Base-by-base conservation (phyloP, 2,113 vertebrate genomes). In the Ameiurus melas region DNA sequence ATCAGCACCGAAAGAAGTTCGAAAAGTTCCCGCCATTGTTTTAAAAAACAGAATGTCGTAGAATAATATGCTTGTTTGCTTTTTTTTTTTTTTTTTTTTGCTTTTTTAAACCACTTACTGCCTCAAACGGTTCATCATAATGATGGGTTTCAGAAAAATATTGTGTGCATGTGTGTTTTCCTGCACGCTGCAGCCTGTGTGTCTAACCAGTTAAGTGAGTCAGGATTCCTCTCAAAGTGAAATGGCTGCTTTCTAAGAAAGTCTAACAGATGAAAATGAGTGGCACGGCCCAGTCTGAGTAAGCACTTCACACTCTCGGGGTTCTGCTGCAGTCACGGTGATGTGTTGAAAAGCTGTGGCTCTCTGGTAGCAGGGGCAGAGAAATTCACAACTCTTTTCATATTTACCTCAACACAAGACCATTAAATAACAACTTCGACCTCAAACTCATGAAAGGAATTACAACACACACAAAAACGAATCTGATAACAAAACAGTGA, bases 181-280 rank as follows among this genome's bases (percentile, higher is more conserved):
- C 7, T 8, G 30, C 80, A 36, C 6, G 30, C 12, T 36, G 57
- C 1, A 82, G 19, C 80, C 33, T 58, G 17, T 71, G 2, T 36
- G 51, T 25, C 43, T 16, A 36, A 53, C 55, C 27, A 33, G 57
- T 39, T 75, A 22, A 39, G 43, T 79, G 85, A 86, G 85, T 86
- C 75, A 75, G 55, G 39, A 79, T 77, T 77, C 73, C 12, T 47
- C 22, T 77, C 22, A 77, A 9, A 73, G 70, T 73, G 33, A 73
- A 73, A 73, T 39, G 36, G 71, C 9, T 43, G 22, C 73, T 77
- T 77, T 77, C 39, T 47, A 47, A 5, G 39, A 77, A 77, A 77
- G 20, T 1, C 39, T 77, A 27, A 27, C 22, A 51, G 5, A 5
- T 51, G 39, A 51, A 43, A 77, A 25, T 47, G 73, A 47, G 39